Evolutionary conservation across 37 sponge, comb jelly and placozoan species (phyloP).

Genomic region (Hexactinellida sp.): DNA sequence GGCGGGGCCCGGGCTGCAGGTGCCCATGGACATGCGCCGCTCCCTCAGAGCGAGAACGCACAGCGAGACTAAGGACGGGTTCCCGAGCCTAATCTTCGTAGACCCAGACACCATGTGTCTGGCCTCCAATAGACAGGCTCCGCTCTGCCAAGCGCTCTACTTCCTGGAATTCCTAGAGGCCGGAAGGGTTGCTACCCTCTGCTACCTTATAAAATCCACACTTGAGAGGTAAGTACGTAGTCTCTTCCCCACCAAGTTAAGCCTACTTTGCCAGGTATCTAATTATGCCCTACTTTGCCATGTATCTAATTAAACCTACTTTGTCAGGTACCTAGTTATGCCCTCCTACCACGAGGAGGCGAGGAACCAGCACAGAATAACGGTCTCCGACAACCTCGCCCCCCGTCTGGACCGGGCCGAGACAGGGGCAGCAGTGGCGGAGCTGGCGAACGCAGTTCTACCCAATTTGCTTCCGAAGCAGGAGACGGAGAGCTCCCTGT

Average conservation of each 20-base stretch:
- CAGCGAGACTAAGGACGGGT: not conserved
- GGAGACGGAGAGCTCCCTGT: not conserved
- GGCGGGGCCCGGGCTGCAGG: not conserved
- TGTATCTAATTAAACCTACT: not conserved
- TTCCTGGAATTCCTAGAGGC: not conserved
- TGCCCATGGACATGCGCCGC: not conserved
- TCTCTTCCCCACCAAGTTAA: too few relatives aligned
- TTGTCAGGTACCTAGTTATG: not conserved
- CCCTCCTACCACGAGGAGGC: not conserved
- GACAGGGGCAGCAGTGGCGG: not conserved
- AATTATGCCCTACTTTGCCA: not conserved
- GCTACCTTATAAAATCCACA: not conserved
- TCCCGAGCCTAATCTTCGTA: not conserved
- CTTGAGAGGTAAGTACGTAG: not conserved
- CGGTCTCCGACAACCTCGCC: not conserved
- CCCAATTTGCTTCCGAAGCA: not conserved
- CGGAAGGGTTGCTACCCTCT: not conserved
- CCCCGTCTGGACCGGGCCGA: not conserved
- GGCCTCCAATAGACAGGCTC: not conserved
- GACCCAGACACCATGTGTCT: not conserved
- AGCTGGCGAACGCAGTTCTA: not conserved
- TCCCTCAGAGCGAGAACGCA: not conserved
- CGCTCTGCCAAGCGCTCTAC: not conserved
- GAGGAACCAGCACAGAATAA: not conserved
- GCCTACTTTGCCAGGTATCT: not conserved